Conservation (phyloP, 1,140 invertebrate species). For the Dreissena polymorpha region DNA sequence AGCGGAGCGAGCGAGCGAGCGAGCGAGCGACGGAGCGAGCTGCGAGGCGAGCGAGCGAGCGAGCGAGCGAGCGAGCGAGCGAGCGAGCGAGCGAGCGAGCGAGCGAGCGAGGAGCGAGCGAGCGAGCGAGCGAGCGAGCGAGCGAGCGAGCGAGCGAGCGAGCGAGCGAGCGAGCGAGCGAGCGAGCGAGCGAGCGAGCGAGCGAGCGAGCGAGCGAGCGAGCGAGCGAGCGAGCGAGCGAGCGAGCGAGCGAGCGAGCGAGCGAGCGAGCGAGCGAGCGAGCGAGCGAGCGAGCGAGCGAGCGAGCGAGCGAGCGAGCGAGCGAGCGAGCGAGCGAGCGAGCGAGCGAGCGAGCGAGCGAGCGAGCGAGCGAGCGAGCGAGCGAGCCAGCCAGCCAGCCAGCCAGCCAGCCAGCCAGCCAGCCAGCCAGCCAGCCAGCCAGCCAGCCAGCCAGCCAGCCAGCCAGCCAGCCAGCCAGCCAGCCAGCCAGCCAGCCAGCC, state of each 20-base stretch:
- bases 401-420: slow-evolving; percentile 1
- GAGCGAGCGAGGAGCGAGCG: too few species aligned
- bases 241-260: neutral
- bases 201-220: neutral
- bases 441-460: slow-evolving; percentile 1
- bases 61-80: too few species aligned
- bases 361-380: neutral
- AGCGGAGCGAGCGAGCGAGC: too few species aligned
- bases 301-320: neutral
- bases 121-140: too few species aligned
- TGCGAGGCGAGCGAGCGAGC: too few species aligned
- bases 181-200: neutral
- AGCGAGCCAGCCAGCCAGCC: neutral
- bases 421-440: slow-evolving; percentile 1
- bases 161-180: neutral
- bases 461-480: neutral
- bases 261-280: neutral
- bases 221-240: neutral
- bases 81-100: too few species aligned
- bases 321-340: neutral
- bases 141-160: too few species aligned
- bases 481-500: neutral
- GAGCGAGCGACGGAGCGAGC: too few species aligned
- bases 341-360: neutral
- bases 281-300: neutral